Evolutionary conservation across 2,113 vertebrate species (phyloP), one percentile per base, ranked within the genome.

Genomic region (Hemibagrus wyckioides): DNA sequence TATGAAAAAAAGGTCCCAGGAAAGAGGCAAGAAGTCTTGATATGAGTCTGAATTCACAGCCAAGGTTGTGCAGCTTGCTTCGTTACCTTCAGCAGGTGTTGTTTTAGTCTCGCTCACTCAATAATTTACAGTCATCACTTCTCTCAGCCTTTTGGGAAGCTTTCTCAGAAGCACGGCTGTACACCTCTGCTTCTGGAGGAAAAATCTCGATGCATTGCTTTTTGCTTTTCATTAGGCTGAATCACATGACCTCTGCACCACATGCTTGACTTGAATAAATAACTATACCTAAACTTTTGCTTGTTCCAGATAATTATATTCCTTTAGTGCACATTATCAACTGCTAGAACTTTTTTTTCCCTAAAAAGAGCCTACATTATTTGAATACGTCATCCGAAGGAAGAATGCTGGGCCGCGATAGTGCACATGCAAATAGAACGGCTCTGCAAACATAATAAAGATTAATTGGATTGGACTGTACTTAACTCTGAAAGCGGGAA

Each of bases 71-170:
- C 25, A 54, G 17, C 57, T 76, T 28, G 82, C 89, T 54, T 87
- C 67, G 69, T 84, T 77, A 61, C 83, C 59, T 56, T 61, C 41
- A 50, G 80, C 83, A 85, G 88, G 88, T 90, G 88, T 82, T 85
- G 80, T 63, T 87, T 83, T 63, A 87, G 83, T 86, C 61, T 87
- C 39, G 59, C 80, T 88, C 50, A 67, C 71, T 85, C 79, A 83
- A 85, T 90, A 79, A 87, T 85, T 87, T 80, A 89, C 50, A 86
- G 69, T 86, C 54, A 85, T 88, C 82, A 56, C 76, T 75, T 84
- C 81, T 59, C 30, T 4, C 50, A 23, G 80, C 61, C 86, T 33
- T 85, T 54, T 48, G 77, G 85, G 79, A 89, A 39, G 6, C 69
- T 69, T 52, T 39, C 63, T 88, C 59, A 80, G 41, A 30, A 77